Evolutionary conservation across 2,113 vertebrate species (phyloP), one percentile per base, ranked within the genome.

Genomic region (Notothenia coriiceps): DNA sequence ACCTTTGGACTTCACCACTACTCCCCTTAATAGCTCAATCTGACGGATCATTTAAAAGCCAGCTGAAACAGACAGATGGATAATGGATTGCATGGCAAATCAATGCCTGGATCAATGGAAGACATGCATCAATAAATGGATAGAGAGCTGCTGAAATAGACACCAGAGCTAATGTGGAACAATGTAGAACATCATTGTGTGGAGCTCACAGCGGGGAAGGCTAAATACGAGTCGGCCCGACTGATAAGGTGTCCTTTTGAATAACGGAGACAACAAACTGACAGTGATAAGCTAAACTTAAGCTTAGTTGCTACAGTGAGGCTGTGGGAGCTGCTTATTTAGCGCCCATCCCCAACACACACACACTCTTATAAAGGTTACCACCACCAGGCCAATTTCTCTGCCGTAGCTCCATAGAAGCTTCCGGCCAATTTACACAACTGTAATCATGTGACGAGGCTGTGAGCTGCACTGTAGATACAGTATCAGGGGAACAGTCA

Each of bases 61-160:
- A 67, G 64, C 88, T 83, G 87, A 87, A 90, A 89, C 89, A 93
- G 92, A 92, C 92, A 91, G 91, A 93, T 90, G 85, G 88, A 71
- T 94, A 94, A 94, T 92, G 92, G 93, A 95, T 93, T 89, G 88
- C 88, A 83, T 89, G 80, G 86, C 90, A 86, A 92, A 94, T 94
- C 94, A 91, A 92, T 94, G 80, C 20, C 3, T 14, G 61, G 78
- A 94, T 94, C 93, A 83, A 94, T 94, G 70, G 74, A 87, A 86
- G 86, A 91, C 92, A 93, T 84, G 79, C 92, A 86, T 94, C 94
- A 92, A 94, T 93, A 93, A 85, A 90, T 89, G 89, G 89, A 92
- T 92, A 90, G 91, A 87, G 93, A 87, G 86, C 89, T 66, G 85
- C 77, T 92, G 93, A 92, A 93, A 94, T 76, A 90, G 90, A 93